Evolutionary conservation across 2,797 vertebrate genomes (phyloP).

Genomic region (Syndactyla subalaris): DNA sequence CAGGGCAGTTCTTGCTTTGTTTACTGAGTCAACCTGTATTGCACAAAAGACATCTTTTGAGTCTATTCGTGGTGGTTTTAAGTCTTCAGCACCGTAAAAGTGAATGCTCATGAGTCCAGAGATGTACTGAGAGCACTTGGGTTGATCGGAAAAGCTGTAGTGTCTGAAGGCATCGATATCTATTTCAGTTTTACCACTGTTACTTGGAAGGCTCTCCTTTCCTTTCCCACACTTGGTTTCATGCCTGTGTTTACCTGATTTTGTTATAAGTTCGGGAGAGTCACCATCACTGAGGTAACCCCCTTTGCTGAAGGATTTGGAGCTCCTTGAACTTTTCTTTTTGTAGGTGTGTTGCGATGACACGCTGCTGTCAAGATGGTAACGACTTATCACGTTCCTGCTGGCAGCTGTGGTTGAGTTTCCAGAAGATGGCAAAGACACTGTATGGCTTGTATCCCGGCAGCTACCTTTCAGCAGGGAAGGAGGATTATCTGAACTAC

Average conservation of each 20-base stretch:
- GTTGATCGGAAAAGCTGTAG: conserved; percentile 94
- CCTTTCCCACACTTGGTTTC: conserved; percentile 84
- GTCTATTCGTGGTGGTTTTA: conserved; percentile 92
- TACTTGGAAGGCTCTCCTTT: conserved; percentile 78
- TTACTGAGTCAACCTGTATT: conserved; percentile 97
- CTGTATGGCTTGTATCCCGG: conserved; percentile 69
- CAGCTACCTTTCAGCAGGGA: conserved; percentile 75
- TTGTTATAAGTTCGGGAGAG: conserved; percentile 92
- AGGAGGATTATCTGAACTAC: conserved; percentile 73
- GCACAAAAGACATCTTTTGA: conserved; percentile 96
- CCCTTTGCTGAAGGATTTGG: conserved; percentile 92
- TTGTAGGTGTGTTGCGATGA: conserved; percentile 89
- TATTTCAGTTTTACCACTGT: conserved; percentile 84
- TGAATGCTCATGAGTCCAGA: conserved; percentile 97
- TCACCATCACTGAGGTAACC: conserved; percentile 98
- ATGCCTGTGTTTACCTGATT: conserved; percentile 87
- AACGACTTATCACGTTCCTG: conserved; percentile 95
- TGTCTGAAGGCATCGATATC: conserved; percentile 95
- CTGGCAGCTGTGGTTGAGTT: conserved; percentile 80
- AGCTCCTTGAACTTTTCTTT: conserved; percentile 84
- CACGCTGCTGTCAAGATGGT: conserved; percentile 96
- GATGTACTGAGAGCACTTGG: conserved; percentile 93
- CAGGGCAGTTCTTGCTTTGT: conserved; percentile 95
- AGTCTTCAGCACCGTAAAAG: conserved; percentile 95
- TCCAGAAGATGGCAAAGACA: conserved; percentile 77